Evolutionary conservation across 1,140 invertebrate genomes (phyloP).

Genomic region (Leptinotarsa lineolata): DNA sequence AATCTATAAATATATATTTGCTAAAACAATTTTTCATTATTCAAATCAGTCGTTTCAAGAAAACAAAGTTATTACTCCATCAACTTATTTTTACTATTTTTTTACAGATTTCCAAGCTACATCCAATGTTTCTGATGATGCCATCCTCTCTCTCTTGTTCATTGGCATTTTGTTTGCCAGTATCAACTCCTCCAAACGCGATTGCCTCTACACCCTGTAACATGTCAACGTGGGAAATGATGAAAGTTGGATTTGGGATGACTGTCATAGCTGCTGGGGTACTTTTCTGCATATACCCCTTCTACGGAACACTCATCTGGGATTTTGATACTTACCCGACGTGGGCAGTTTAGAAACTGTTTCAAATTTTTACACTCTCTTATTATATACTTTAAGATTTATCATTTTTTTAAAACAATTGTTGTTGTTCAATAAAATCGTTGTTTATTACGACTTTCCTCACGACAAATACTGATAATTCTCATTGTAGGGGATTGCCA

Average conservation of each 20-base stretch:
- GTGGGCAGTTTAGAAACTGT: constrained; percentile 48
- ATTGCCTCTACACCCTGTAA: constrained; percentile 83
- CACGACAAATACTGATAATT: too few species aligned
- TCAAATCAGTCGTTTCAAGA: too few species aligned
- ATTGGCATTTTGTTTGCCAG: constrained; percentile 76
- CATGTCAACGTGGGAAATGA: constrained; percentile 78
- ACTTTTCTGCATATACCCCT: constrained; percentile 52
- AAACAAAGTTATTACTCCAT: too few species aligned
- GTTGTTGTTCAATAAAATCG: too few species aligned
- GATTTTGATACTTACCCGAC: constrained; percentile 61
- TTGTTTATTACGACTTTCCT: too few species aligned
- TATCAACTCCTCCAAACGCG: constrained; percentile 87
- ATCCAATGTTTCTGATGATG: constrained; percentile 87
- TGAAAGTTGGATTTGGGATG: constrained; percentile 57
- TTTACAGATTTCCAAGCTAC: constrained; percentile 58
- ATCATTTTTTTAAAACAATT: too few species aligned
- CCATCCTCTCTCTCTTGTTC: constrained; percentile 80
- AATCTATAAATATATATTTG: too few species aligned
- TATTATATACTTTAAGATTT: too few species aligned
- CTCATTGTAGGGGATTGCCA: too few species aligned
- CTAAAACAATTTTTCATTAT: too few species aligned
- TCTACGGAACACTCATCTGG: constrained; percentile 62
- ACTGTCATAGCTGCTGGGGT: constrained; percentile 51
- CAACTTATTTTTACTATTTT: too few species aligned
- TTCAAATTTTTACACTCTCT: too few species aligned